Evolutionary conservation across 2,888 invertebrate species (phyloP).

Genomic region (Xylocampa areola): DNA sequence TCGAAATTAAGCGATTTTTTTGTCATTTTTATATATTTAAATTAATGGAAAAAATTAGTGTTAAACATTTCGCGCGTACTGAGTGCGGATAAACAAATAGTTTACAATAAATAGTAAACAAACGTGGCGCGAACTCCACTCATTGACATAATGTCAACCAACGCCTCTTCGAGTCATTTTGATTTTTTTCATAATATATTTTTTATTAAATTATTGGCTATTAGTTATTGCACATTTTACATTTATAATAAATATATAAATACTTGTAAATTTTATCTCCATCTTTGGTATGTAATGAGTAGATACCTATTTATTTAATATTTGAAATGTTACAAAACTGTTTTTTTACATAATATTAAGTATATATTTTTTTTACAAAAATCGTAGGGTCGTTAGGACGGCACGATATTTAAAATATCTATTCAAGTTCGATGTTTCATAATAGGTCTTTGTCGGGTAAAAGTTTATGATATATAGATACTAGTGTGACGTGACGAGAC

Average conservation of each 20-base stretch:
- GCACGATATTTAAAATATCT: constrained; percentile 87
- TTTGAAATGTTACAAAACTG: constrained; percentile 89
- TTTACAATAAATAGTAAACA: constrained; percentile 88
- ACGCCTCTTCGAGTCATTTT: constrained; percentile 84
- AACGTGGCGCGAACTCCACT: constrained; percentile 63
- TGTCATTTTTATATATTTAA: constrained; percentile 59
- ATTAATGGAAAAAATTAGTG: constrained; percentile 61
- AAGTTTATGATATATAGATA: constrained; percentile 51
- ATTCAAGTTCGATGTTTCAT: constrained; percentile 88
- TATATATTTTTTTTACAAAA: constrained; percentile 89
- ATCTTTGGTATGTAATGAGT: constrained; percentile 88
- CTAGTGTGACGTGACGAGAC: constrained; percentile 68
- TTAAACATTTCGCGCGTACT: constrained; percentile 60
- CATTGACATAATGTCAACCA: constrained; percentile 72
- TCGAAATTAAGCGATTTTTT: constrained; percentile 62
- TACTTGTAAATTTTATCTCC: constrained; percentile 89
- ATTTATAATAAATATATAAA: constrained; percentile 90
- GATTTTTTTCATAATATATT: constrained; percentile 79
- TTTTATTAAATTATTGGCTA: constrained; percentile 88
- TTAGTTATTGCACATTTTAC: constrained; percentile 90
- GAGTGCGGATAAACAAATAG: constrained; percentile 78
- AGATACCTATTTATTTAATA: constrained; percentile 82
- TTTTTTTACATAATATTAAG: constrained; percentile 81
- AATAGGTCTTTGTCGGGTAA: constrained; percentile 84
- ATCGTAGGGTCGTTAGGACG: constrained; percentile 90